Percentiles rank a stretch among this genome's conserved stretches.
These are phyloP conservation scores for Oreochromis spilurus DNA, from an alignment of 2,113 vertebrate species.

Conservation along the genomic window DNA sequence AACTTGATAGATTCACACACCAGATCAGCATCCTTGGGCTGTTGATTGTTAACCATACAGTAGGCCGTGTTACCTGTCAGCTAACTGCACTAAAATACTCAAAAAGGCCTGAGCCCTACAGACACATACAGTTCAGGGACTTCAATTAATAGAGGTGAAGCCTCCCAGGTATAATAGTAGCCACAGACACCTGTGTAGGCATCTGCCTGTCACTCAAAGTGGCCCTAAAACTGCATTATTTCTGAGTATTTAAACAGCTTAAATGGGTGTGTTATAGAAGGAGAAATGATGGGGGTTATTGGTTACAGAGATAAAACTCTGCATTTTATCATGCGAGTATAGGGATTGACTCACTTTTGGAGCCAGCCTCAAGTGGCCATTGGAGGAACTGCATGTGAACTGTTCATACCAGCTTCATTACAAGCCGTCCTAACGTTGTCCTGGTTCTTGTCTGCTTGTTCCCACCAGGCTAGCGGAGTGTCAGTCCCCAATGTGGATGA, in stretches of 20 bases:
- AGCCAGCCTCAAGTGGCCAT: not conserved
- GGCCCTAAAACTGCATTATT: not conserved
- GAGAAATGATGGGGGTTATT: not conserved
- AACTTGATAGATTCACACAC: not conserved
- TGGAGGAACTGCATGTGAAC: not conserved
- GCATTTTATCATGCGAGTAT: not conserved
- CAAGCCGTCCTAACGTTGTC: not conserved
- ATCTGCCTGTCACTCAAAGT: not conserved
- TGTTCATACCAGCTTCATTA: not conserved
- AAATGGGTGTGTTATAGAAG: not conserved
- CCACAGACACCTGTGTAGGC: not conserved
- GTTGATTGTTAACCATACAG: not conserved
- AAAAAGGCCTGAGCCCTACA: not conserved
- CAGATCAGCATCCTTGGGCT: not conserved
- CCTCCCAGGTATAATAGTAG: not conserved
- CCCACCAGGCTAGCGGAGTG: constrained; percentile 82
- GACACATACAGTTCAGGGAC: not conserved
- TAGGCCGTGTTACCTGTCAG: no score
- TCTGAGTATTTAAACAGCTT: not conserved
- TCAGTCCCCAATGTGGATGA: constrained; percentile 98
- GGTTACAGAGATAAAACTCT: not conserved
- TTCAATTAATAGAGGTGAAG: not conserved
- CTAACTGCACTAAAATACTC: no score
- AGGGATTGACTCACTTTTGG: not conserved
- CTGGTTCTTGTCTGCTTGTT: constrained; percentile 34